Evolutionary conservation across 2,113 vertebrate genomes (phyloP).

Genomic region (Megaceryle maxima): DNA sequence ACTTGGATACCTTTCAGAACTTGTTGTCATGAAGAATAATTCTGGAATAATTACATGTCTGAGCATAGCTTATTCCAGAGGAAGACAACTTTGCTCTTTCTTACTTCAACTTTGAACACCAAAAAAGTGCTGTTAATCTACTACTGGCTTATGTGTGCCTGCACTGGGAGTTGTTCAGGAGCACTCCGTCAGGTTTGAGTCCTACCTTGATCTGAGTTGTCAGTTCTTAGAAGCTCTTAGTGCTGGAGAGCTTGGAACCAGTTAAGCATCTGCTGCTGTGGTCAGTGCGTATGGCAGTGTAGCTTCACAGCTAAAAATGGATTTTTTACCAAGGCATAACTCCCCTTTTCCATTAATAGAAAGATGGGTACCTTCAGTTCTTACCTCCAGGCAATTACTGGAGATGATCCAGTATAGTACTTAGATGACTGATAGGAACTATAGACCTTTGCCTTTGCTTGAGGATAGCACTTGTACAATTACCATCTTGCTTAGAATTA

Average conservation of each 20-base stretch:
- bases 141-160: neutral
- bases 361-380: neutral
- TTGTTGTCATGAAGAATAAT: neutral
- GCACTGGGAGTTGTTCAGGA: neutral
- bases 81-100: neutral
- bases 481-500: neutral
- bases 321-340: neutral
- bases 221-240: neutral
- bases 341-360: neutral
- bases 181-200: neutral
- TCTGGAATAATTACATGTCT: neutral
- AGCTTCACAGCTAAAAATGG: neutral
- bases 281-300: neutral
- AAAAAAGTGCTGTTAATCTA: neutral
- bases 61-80: neutral
- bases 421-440: neutral
- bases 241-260: neutral
- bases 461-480: neutral
- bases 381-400: neutral
- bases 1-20: neutral
- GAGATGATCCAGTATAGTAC: neutral
- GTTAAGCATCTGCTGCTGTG: neutral
- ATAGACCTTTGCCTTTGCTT: neutral
- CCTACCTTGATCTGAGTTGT: neutral
- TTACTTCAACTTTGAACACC: neutral